Evolutionary conservation across 1,140 invertebrate species (phyloP), one percentile per base, ranked within the genome.

Genomic region (Megalopta genalis): DNA sequence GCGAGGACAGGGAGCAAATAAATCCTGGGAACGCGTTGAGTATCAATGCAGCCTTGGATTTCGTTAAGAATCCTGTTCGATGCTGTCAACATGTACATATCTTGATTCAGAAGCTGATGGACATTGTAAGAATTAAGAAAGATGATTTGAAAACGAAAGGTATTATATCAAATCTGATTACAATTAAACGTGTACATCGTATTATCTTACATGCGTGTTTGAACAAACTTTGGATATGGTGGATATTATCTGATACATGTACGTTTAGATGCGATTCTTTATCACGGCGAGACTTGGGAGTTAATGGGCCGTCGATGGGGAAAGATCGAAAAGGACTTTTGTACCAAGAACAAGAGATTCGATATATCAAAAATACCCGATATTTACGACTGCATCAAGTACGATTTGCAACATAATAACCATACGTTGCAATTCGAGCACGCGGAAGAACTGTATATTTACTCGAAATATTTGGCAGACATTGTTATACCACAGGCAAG

Each of bases 321-420:
- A 10, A 99, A 99, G 93, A 97, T 99, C 66, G 98, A 99, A 89
- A 99, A 99, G 92, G 99, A 99, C 92, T 99, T 99, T 90, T 97
- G 96, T 86, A 97, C 96, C 0, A 99, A 99, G 92, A 96, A 96
- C 86, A 97, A 97, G 79, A 95, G 95, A 23, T 99, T 98, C 93
- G 99, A 99, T 90, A 99, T 99, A 84, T 99, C 98, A 0, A 99
- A 99, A 94, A 98, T 99, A 81, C 99, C 99, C 0, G 99, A 99
- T 91, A 99, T 99, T 83, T 99, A 99, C 90, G 99, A 99, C 93
- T 99, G 99, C 90, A 99, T 99, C 84, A 99, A 99, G 89, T 99
- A 99, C 90, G 99, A 99, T 93, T 92, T 99, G 77, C 99, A 99
- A 89, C 99, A 99, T 90, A 99, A 99, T 92, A 97, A 98, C 88